These are phyloP conservation scores for Microplitis demolitor DNA, from an alignment of 1,140 invertebrate species.

Conservation along the genomic window DNA sequence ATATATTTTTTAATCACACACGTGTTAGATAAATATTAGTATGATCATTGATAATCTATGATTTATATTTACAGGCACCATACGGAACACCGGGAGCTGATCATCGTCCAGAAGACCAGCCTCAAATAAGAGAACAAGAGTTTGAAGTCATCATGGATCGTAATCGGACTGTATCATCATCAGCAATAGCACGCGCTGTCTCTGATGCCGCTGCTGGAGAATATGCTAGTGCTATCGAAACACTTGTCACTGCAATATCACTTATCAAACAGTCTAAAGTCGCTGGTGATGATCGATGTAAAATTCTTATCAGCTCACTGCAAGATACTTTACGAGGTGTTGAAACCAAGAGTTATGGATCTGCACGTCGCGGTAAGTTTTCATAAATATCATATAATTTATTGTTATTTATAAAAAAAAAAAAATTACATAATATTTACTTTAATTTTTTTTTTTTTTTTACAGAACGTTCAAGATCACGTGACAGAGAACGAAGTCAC, in stretches of 20 bases:
- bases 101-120: conserved; percentile 66
- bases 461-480: conserved; percentile 73
- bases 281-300: conserved; percentile 96
- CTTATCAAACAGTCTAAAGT: conserved; percentile 97
- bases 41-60: background rate
- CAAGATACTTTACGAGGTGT: conserved; percentile 97
- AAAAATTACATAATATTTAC: no score
- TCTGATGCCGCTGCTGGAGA: conserved; percentile 96
- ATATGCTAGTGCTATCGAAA: conserved; percentile 97
- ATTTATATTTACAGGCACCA: conserved; percentile 49
- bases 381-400: background rate
- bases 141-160: conserved; percentile 98
- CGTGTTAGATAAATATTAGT: no score
- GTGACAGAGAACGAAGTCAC: conserved; percentile 75
- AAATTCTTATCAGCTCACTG: conserved; percentile 94
- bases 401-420: background rate
- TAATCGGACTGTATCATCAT: conserved; percentile 96
- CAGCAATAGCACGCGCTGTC: conserved; percentile 94
- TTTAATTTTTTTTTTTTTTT: conserved; percentile 4
- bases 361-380: conserved; percentile 63
- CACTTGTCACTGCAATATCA: conserved; percentile 96
- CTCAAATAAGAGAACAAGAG: conserved; percentile 87
- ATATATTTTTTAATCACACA: background rate
- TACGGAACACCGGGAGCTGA: conserved; percentile 62
- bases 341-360: conserved; percentile 94